Conservation (phyloP, 2,888 invertebrate genomes). For the Drosophila tanythrix region DNA sequence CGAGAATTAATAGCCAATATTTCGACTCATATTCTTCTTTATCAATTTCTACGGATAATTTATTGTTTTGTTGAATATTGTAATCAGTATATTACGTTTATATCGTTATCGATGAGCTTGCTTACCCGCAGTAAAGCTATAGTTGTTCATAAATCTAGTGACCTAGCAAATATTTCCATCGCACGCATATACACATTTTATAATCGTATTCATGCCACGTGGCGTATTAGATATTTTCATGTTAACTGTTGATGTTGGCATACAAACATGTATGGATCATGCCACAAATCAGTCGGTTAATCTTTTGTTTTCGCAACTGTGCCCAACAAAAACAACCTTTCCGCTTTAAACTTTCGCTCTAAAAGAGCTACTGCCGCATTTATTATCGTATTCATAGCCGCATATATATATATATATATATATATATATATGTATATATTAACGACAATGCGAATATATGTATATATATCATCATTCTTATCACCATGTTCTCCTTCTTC, state of each 20-base stretch:
- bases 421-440: too few species aligned
- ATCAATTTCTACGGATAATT: neutral
- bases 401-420: neutral
- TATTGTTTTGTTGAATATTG: too few species aligned
- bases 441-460: too few species aligned
- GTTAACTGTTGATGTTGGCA: constrained; percentile 1
- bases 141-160: neutral
- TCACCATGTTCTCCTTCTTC: neutral
- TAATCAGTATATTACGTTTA: neutral
- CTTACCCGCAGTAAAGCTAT: neutral
- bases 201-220: neutral
- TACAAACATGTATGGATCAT: neutral
- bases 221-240: constrained; percentile 1
- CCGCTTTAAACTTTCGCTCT: constrained; percentile 44
- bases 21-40: neutral
- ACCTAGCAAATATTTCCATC: neutral
- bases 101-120: neutral
- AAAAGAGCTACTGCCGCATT: neutral
- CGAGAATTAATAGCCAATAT: neutral
- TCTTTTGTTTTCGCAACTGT: constrained; percentile 32
- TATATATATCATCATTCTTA: constrained; percentile 15
- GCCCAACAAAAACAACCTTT: constrained; percentile 20
- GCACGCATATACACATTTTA: neutral
- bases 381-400: constrained; percentile 31
- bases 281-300: constrained; percentile 17